Conservation (phyloP, 2,797 vertebrate genomes). For the Catharus ustulatus region DNA sequence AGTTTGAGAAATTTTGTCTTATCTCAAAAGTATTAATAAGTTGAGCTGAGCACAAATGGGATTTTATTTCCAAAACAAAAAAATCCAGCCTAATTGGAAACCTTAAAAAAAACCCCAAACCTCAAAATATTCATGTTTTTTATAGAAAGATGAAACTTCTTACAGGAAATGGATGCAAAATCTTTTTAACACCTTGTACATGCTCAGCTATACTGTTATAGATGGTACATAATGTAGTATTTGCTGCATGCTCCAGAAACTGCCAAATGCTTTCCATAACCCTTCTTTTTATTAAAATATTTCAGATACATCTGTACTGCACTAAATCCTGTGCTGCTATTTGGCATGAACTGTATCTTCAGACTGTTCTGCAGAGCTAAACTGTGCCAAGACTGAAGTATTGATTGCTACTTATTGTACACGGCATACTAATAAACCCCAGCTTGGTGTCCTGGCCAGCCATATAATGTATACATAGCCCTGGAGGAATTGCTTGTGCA, state of each 20-base stretch:
- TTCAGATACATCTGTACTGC: constrained; percentile 37
- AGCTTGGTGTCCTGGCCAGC: not conserved
- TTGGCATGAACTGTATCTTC: constrained; percentile 27
- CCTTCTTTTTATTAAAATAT: constrained; percentile 13
- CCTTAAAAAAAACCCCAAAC: not conserved
- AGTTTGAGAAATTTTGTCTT: not conserved
- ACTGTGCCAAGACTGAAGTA: constrained; percentile 39
- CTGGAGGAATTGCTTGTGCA: not conserved
- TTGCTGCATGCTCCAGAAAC: not conserved
- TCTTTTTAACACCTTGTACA: not conserved
- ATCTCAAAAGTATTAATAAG: not conserved
- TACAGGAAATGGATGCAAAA: not conserved
- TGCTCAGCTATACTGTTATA: not conserved
- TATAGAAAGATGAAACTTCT: not conserved
- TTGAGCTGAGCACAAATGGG: not conserved
- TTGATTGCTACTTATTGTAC: constrained; percentile 43
- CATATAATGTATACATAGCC: not conserved
- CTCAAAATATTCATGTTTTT: not conserved
- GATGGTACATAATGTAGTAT: not conserved
- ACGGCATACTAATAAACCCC: constrained; percentile 36
- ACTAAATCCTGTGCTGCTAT: constrained; percentile 22
- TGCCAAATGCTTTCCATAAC: constrained; percentile 41
- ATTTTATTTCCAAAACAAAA: not conserved
- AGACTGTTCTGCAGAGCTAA: constrained; percentile 21
- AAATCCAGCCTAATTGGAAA: not conserved